These are phyloP conservation scores for Rhinoptilus africanus DNA, from an alignment of 2,113 vertebrate species.

Conservation along the genomic window DNA sequence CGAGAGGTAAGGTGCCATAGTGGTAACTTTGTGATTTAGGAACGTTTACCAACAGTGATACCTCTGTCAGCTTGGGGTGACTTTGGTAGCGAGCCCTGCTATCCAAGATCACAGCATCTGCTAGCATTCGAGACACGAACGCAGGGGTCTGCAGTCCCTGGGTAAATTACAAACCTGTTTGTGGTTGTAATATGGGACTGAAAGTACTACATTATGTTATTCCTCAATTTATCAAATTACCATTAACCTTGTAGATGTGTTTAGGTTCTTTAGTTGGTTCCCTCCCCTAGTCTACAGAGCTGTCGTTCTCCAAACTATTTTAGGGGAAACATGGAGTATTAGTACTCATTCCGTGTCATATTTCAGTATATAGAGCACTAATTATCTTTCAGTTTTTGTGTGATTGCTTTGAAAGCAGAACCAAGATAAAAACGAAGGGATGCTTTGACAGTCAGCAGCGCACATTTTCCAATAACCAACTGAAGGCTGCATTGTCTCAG, in stretches of 20 bases:
- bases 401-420: not conserved
- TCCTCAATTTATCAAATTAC: not conserved
- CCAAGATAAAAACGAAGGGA: not conserved
- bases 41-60: not conserved
- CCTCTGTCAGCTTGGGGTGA: not conserved
- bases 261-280: not conserved
- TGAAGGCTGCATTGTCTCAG: not conserved
- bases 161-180: not conserved
- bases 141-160: not conserved
- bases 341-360: not conserved
- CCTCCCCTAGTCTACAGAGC: not conserved
- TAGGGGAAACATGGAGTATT: not conserved
- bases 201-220: not conserved
- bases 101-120: not conserved
- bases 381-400: not conserved
- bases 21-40: not conserved
- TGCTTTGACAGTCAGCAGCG: not conserved
- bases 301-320: not conserved
- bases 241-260: not conserved
- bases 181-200: not conserved
- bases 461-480: fast-evolving
- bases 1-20: not conserved
- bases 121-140: not conserved
- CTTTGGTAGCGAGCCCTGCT: not conserved
- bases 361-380: not conserved